Conservation (phyloP, 2,888 invertebrate genomes). For the Chouioia cunea region DNA sequence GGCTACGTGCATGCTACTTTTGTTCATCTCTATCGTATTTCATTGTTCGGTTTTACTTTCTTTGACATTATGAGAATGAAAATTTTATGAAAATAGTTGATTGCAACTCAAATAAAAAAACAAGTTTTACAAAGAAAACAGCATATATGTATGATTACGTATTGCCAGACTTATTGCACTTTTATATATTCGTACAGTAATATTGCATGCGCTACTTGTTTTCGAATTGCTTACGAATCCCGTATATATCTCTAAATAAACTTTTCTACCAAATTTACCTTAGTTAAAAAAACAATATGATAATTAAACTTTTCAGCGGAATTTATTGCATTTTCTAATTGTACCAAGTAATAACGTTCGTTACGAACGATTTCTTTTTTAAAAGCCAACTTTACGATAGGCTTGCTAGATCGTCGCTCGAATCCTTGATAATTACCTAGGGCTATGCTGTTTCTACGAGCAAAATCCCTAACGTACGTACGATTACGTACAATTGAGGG, state of each 20-base stretch:
- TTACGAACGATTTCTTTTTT: too few species aligned
- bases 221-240: conserved; percentile 36
- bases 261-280: conserved; percentile 16
- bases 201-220: conserved; percentile 43
- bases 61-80: conserved; percentile 18
- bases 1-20: conserved; percentile 30
- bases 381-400: too few species aligned
- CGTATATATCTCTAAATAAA: conserved; percentile 11
- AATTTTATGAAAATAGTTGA: conserved; percentile 46
- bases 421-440: too few species aligned
- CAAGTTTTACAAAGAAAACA: conserved; percentile 6
- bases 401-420: too few species aligned
- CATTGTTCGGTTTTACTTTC: too few species aligned
- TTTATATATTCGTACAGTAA: too few species aligned
- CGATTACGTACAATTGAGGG: too few species aligned
- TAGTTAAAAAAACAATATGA: too few species aligned
- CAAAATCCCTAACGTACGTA: too few species aligned
- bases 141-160: conserved; percentile 7
- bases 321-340: too few species aligned
- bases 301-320: too few species aligned
- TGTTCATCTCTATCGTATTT: neutral
- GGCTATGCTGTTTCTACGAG: neutral
- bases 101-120: conserved; percentile 34
- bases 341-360: too few species aligned
- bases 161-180: conserved; percentile 22